Conservation (phyloP, 2,888 invertebrate genomes). For the Eremobia ochroleuca region DNA sequence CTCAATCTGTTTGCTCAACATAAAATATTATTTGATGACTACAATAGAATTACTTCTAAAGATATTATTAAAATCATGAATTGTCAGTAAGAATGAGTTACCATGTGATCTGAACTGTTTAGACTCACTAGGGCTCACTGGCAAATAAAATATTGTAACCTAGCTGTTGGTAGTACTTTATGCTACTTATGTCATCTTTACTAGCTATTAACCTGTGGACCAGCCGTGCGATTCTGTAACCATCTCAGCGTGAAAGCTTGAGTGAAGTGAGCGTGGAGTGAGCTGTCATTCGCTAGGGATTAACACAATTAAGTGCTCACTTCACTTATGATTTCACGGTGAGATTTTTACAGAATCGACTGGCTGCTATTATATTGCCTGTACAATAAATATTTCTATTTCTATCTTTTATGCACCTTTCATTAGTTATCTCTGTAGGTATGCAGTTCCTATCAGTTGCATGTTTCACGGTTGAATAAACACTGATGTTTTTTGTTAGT, state of each 20-base stretch:
- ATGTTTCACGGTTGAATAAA: constrained; percentile 1
- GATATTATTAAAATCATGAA: not conserved
- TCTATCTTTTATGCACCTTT: constrained; percentile 6
- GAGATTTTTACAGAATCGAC: too few species aligned
- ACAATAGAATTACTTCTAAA: not conserved
- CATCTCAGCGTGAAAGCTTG: too few species aligned
- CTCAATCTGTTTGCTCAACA: constrained; percentile 5
- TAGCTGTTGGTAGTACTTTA: not conserved
- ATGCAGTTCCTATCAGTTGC: constrained; percentile 40
- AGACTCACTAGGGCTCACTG: not conserved
- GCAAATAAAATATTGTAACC: not conserved
- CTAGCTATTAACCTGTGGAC: not conserved
- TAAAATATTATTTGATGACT: constrained; percentile 8
- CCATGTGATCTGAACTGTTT: constrained; percentile 6
- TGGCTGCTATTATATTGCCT: not conserved
- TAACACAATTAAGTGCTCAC: too few species aligned
- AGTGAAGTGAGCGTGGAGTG: too few species aligned
- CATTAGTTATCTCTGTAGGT: constrained; percentile 10
- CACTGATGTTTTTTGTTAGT: constrained; percentile 5
- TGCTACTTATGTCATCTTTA: not conserved
- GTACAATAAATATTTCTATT: not conserved
- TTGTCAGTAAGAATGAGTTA: not conserved
- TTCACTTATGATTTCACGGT: too few species aligned
- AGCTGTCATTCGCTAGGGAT: too few species aligned
- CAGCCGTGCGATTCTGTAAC: too few species aligned